Evolutionary conservation across 2,888 invertebrate genomes (phyloP).

Genomic region (Clivina fossor): DNA sequence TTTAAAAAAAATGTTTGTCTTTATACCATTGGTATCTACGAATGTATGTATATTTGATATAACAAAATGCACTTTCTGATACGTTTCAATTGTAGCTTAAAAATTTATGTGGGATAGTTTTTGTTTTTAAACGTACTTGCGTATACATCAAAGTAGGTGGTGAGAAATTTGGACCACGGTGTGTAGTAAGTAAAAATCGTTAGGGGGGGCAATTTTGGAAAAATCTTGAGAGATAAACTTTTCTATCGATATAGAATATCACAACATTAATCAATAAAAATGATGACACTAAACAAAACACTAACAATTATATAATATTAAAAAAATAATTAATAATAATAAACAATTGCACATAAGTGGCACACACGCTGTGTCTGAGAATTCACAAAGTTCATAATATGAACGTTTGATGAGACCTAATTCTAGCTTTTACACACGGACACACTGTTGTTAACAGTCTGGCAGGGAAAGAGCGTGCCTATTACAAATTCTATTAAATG

Average conservation of each 20-base stretch:
- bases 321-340: slow-evolving; percentile 44
- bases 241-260: slow-evolving; percentile 28
- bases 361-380: slow-evolving; percentile 47
- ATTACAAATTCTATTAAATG: not conserved
- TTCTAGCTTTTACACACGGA: not conserved
- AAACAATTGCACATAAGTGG: slow-evolving; percentile 52
- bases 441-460: too few species aligned
- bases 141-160: slow-evolving; percentile 27
- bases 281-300: slow-evolving; percentile 40
- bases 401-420: not conserved
- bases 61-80: slow-evolving; percentile 30
- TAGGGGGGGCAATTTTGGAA: slow-evolving; percentile 8
- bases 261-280: slow-evolving; percentile 37
- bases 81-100: slow-evolving; percentile 31
- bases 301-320: slow-evolving; percentile 37
- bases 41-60: too few species aligned
- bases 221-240: slow-evolving; percentile 9
- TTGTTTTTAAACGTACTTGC: slow-evolving; percentile 18
- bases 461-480: too few species aligned
- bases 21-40: too few species aligned
- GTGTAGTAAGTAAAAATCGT: not conserved
- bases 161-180: slow-evolving; percentile 31
- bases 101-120: slow-evolving; percentile 17
- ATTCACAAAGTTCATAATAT: slow-evolving; percentile 23
- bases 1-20: slow-evolving; percentile 14